Evolutionary conservation across 2,797 vertebrate genomes (phyloP).

Genomic region (Pyrocephalus nanus): DNA sequence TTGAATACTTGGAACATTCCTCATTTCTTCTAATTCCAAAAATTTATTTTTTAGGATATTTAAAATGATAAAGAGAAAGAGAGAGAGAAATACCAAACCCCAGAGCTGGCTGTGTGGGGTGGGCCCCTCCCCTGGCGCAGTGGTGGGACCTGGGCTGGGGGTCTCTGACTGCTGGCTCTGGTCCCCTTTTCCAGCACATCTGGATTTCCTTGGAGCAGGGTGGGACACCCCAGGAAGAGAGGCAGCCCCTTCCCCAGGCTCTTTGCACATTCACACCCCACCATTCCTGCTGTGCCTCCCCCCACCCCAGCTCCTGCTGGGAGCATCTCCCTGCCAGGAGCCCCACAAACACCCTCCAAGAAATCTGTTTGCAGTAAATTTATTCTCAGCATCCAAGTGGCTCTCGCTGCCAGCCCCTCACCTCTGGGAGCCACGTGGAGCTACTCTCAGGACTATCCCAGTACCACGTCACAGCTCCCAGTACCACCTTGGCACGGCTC

Average conservation of each 20-base stretch:
- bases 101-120: background rate
- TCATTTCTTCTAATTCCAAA: constrained; percentile 67
- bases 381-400: rapidly evolving
- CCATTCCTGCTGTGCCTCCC: background rate
- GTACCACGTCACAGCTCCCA: background rate
- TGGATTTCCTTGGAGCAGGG: background rate
- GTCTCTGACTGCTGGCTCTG: background rate
- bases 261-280: background rate
- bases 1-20: constrained; percentile 78
- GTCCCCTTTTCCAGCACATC: background rate
- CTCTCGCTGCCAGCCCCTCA: background rate
- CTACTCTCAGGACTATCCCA: background rate
- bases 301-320: background rate
- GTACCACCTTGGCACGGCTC: background rate
- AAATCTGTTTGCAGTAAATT: rapidly evolving
- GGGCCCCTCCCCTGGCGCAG: background rate
- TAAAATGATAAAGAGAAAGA: background rate
- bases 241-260: background rate
- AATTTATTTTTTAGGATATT: constrained; percentile 53
- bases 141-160: background rate
- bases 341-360: background rate
- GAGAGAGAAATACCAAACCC: background rate
- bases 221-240: background rate
- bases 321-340: background rate
- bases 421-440: background rate